A percentile compares a stretch with the other conserved stretches of the same genome.
Conservation (phyloP, 2,113 vertebrate species). For the Mustela nigripes region DNA sequence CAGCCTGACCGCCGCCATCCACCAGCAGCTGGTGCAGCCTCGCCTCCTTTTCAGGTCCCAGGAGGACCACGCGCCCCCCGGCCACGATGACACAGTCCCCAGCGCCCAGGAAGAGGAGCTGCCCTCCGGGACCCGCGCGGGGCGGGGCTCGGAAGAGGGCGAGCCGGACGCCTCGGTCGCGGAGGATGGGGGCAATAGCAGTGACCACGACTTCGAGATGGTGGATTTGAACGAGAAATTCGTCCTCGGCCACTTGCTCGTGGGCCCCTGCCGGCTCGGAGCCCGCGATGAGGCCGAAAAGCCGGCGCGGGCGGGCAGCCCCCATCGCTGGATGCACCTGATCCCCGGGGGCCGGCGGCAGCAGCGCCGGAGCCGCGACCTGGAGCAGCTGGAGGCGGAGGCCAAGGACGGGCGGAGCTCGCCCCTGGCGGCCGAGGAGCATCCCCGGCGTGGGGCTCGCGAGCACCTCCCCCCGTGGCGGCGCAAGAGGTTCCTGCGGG, state of each 20-base stretch:
- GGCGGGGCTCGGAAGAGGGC: slow-evolving; percentile 67
- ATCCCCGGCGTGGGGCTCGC: slow-evolving; percentile 42
- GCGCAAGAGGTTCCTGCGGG: slow-evolving; percentile 63
- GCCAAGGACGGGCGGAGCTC: slow-evolving; percentile 68
- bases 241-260: slow-evolving; percentile 86
- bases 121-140: slow-evolving; percentile 28
- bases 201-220: slow-evolving; percentile 91
- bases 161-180: slow-evolving; percentile 59
- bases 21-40: slow-evolving; percentile 72
- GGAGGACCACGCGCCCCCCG: not conserved
- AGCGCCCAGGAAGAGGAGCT: not conserved
- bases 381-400: slow-evolving; percentile 89
- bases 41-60: slow-evolving; percentile 62
- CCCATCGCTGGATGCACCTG: slow-evolving; percentile 77
- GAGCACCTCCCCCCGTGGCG: slow-evolving; percentile 71
- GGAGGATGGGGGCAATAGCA: slow-evolving; percentile 79
- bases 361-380: slow-evolving; percentile 85
- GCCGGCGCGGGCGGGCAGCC: slow-evolving; percentile 56
- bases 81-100: not conserved
- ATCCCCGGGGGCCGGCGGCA: slow-evolving; percentile 79
- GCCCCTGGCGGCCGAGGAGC: slow-evolving; percentile 2
- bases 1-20: slow-evolving; percentile 70
- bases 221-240: slow-evolving; percentile 91
- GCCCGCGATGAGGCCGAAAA: slow-evolving; percentile 62
- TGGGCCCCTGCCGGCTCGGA: slow-evolving; percentile 65